Conservation (phyloP, 1,140 invertebrate species). For the Helicorthomorpha holstii region DNA sequence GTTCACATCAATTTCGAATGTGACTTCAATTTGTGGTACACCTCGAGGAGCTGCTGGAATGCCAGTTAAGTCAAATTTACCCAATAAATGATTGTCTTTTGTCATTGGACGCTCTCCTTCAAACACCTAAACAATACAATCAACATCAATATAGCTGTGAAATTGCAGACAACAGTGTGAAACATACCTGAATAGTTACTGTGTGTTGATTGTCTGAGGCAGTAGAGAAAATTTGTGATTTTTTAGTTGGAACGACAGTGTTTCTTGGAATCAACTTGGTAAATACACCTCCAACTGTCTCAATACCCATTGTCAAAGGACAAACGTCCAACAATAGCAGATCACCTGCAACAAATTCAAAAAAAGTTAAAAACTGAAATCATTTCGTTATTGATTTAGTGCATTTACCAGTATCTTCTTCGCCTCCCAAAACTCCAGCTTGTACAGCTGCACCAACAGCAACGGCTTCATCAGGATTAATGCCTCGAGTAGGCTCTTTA, state of each 20-base stretch:
- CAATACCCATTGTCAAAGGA: conserved; percentile 95
- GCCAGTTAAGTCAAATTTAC: conserved; percentile 96
- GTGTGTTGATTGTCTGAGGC: conserved; percentile 98
- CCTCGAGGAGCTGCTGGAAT: conserved; percentile 94
- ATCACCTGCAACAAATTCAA: conserved; percentile 50
- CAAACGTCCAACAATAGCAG: conserved; percentile 96
- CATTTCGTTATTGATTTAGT: not conserved
- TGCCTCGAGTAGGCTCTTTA: conserved; percentile 92
- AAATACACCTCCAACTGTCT: conserved; percentile 99
- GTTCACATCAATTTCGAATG: conserved; percentile 98
- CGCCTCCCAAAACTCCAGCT: conserved; percentile 55
- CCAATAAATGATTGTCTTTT: conserved; percentile 94
- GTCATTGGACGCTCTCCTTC: conserved; percentile 99
- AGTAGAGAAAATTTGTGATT: conserved; percentile 98
- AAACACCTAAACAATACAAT: conserved; percentile 39
- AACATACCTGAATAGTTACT: conserved; percentile 74
- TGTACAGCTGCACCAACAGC: conserved; percentile 98
- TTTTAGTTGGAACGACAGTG: conserved; percentile 99
- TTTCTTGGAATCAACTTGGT: conserved; percentile 96
- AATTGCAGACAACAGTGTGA: not conserved
- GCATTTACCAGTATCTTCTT: conserved; percentile 24
- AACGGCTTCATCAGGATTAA: conserved; percentile 96
- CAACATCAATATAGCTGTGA: not conserved
- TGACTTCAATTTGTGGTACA: conserved; percentile 98
- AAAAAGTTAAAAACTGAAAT: not conserved